Evolutionary conservation across 2,113 vertebrate genomes (phyloP).

Genomic region (Menidia beryllina): DNA sequence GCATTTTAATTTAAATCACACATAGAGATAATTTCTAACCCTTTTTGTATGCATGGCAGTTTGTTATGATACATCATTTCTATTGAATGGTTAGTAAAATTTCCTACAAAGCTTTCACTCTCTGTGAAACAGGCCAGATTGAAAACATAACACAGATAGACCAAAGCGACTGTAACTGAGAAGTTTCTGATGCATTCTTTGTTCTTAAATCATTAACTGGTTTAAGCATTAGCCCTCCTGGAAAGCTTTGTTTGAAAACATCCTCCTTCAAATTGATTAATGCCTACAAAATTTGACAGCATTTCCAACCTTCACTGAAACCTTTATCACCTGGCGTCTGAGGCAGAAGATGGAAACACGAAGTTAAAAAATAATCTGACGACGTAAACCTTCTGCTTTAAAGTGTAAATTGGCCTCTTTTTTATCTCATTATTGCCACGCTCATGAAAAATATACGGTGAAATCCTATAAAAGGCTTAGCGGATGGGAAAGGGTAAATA

Average conservation of each 20-base stretch:
- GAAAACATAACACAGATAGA: neutral
- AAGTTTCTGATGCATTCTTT: conserved; percentile 3
- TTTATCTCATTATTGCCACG: too few relatives aligned
- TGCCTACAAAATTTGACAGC: too few relatives aligned
- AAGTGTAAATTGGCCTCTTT: too few relatives aligned
- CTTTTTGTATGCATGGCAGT: neutral
- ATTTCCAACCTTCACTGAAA: too few relatives aligned
- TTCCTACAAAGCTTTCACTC: neutral
- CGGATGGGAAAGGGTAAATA: neutral
- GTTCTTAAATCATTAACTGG: neutral
- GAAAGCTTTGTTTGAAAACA: neutral
- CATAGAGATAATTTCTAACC: neutral
- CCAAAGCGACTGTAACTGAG: neutral
- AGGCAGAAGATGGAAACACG: too few relatives aligned
- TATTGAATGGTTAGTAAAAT: neutral
- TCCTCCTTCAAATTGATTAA: neutral
- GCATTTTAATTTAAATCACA: too few relatives aligned
- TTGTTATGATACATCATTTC: neutral
- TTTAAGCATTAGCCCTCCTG: neutral
- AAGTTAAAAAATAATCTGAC: too few relatives aligned
- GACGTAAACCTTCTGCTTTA: too few relatives aligned
- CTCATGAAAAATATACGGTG: too few relatives aligned
- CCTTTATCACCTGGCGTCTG: too few relatives aligned
- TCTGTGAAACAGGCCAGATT: neutral
- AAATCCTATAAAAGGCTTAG: too few relatives aligned